Evolutionary conservation across 2,113 vertebrate genomes (phyloP).

Genomic region (Toxotes jaculatrix): DNA sequence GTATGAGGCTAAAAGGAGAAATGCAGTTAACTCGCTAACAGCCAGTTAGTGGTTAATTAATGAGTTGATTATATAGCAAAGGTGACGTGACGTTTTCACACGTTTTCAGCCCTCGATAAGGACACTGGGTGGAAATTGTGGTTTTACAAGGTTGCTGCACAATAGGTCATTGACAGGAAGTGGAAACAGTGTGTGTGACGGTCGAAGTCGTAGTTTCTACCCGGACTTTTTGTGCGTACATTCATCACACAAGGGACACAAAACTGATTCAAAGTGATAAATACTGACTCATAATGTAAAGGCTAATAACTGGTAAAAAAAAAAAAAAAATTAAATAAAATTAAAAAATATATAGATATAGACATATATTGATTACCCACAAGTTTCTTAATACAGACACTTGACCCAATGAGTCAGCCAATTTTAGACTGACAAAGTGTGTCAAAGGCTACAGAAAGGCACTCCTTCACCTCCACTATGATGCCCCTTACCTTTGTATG

Average conservation of each 20-base stretch:
- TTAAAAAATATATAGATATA: too few species aligned
- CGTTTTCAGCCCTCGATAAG: neutral
- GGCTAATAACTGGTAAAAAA: too few species aligned
- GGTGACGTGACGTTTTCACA: too few species aligned
- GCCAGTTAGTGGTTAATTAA: neutral
- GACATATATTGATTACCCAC: neutral
- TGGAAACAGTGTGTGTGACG: constrained; percentile 51
- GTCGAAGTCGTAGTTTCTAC: neutral
- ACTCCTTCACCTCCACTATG: neutral
- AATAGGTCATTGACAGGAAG: constrained; percentile 68
- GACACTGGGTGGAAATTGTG: constrained; percentile 58
- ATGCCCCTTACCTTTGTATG: neutral
- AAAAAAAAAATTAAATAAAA: too few species aligned
- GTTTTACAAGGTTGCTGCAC: neutral
- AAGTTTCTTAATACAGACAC: neutral
- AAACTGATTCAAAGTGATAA: neutral
- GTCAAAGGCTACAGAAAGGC: neutral
- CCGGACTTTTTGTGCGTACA: neutral
- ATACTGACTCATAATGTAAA: neutral
- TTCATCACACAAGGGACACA: neutral
- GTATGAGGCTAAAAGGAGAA: neutral
- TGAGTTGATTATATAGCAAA: neutral
- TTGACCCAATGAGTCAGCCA: neutral
- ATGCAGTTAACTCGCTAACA: neutral
- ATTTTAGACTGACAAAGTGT: neutral